These are phyloP conservation scores for Oreochromis spilurus DNA, from an alignment of 2,113 vertebrate genomes.

Conservation along the genomic window DNA sequence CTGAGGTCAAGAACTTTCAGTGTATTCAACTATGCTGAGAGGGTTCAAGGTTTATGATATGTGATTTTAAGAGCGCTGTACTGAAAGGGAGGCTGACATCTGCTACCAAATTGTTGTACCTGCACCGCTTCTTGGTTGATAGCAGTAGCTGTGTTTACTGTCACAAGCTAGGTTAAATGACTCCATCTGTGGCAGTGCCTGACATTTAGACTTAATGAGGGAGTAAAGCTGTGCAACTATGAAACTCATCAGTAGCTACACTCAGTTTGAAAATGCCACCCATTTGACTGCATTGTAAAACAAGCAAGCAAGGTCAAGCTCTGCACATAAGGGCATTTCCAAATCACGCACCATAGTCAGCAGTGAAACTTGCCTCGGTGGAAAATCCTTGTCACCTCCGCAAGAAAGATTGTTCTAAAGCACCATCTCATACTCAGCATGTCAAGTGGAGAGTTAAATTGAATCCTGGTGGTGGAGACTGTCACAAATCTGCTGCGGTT, in stretches of 20 bases:
- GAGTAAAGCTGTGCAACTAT: slow-evolving; percentile 18
- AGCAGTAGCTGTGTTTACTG: slow-evolving; percentile 24
- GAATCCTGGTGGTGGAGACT: slow-evolving; percentile 31
- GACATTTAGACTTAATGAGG: slow-evolving; percentile 54
- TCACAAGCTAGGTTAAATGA: slow-evolving; percentile 20
- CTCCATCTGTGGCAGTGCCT: slow-evolving; percentile 19
- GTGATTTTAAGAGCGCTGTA: neutral
- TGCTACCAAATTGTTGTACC: slow-evolving; percentile 1
- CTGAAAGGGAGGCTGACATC: slow-evolving; percentile 4
- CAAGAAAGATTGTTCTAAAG: slow-evolving; percentile 11
- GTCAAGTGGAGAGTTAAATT: slow-evolving; percentile 57
- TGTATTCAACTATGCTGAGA: neutral
- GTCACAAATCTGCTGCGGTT: slow-evolving; percentile 45
- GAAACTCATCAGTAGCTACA: slow-evolving; percentile 30
- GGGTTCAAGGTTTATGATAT: neutral
- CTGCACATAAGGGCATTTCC: neutral
- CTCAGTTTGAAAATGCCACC: slow-evolving; percentile 28
- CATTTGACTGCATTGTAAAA: slow-evolving; percentile 25
- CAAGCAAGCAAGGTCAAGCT: slow-evolving; percentile 20
- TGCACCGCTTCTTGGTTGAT: neutral
- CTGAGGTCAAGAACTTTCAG: neutral
- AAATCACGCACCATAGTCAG: neutral
- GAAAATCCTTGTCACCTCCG: neutral
- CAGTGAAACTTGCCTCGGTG: neutral
- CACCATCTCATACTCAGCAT: slow-evolving; percentile 30